A percentile compares a stretch with the other conserved stretches of the same genome.
Evolutionary conservation across 2,888 invertebrate genomes (phyloP).

Genomic region (Lasioglossum vierecki): DNA sequence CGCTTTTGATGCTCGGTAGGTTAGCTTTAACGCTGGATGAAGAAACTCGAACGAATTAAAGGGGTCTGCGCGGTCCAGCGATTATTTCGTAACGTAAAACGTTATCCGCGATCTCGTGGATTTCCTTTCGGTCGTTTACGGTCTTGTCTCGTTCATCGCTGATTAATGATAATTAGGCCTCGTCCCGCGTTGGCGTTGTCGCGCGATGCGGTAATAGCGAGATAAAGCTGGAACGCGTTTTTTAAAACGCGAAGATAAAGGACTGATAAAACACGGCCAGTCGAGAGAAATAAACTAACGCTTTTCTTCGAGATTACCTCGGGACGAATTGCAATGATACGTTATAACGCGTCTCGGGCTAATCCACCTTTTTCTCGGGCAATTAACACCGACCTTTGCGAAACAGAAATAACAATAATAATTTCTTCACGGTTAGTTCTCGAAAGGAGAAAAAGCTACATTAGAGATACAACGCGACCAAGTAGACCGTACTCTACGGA

Average conservation of each 20-base stretch:
- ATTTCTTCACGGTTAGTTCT: not conserved
- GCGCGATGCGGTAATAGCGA: not conserved
- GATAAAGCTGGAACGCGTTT: not conserved
- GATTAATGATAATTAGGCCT: not conserved
- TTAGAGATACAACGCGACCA: no score
- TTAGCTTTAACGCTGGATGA: not conserved
- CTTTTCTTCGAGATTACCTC: not conserved
- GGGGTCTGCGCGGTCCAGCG: not conserved
- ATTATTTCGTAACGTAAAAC: not conserved
- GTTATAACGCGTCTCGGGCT: not conserved
- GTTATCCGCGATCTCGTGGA: not conserved
- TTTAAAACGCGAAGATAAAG: not conserved
- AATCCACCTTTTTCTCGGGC: not conserved
- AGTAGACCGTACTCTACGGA: no score
- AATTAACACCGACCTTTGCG: not conserved
- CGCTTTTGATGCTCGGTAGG: not conserved
- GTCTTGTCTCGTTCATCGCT: not conserved
- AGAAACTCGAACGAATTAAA: not conserved
- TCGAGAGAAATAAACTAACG: not conserved
- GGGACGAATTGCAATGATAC: not conserved
- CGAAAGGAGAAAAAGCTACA: not conserved
- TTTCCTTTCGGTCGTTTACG: not conserved
- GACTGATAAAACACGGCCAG: not conserved
- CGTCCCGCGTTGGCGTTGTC: not conserved
- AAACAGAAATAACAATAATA: not conserved